Base-by-base conservation (phyloP, 1,140 invertebrate genomes). In the Thrips palmi region DNA sequence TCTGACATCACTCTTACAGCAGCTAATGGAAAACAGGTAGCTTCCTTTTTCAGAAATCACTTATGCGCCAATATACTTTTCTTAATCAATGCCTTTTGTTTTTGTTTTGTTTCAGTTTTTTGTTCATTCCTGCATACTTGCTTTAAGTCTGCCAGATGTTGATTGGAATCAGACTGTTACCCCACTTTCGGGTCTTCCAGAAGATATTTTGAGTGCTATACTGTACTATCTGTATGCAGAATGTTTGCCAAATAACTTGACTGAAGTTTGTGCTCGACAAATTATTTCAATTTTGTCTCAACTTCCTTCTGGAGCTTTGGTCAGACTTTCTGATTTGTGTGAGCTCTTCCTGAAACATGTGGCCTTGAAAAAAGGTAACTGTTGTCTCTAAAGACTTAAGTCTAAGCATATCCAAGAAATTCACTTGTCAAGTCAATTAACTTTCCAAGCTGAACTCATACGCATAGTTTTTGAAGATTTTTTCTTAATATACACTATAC, bases 151-250 rank as follows among this genome's bases (percentile, higher is more conserved):
- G 22, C 60, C 60, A 23, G 63, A 61, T 31, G 55, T 71, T 40
- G 60, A 69, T 43, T 70, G 67, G 68, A 45, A 45, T 25, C 40
- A 48, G 33, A 45, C 50, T 4, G 57, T 59, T 3, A 54, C 65
- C 17, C 63, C 64, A 11, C 53, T 71, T 18, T 49, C 52, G 37
- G 57, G 60, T 23, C 44, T 74, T 22, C 61, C 63, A 5, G 64
- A 68, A 37, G 65, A 69, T 47, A 64, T 71, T 12, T 45, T 75
- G 7, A 58, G 58, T 15, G 66, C 65, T 10, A 60, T 70, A 30
- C 53, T 75, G 8, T 62, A 74, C 51, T 76, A 64, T 52, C 49
- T 75, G 7, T 76, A 76, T 47, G 60, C 67, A n/a, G 68, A 73
- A 47, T 70, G 70, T 44, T 52, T 76, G 45, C 69, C 71, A 8